Evolutionary conservation across 2,797 vertebrate genomes (phyloP).

Genomic region (Catostomus latipinnis): DNA sequence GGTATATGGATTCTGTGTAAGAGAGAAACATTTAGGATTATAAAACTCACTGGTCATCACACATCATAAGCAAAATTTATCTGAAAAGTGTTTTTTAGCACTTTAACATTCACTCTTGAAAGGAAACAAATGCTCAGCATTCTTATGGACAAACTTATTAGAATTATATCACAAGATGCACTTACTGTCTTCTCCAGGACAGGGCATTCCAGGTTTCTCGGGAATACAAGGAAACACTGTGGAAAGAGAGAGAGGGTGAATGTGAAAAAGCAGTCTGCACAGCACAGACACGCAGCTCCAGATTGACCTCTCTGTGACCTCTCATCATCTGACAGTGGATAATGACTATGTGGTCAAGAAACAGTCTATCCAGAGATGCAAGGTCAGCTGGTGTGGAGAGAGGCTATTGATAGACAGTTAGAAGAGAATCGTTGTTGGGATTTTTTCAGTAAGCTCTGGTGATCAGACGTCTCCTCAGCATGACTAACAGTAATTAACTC

Average conservation of each 20-base stretch:
- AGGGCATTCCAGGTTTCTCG: slow-evolving; percentile 97
- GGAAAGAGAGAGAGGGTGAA: slow-evolving; percentile 50
- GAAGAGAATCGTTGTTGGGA: no score
- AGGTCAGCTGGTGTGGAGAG: slow-evolving; percentile 23
- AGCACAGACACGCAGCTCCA: slow-evolving; percentile 3
- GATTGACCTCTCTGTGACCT: slow-evolving; percentile 33
- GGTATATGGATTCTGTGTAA: slow-evolving; percentile 93
- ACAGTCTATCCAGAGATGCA: slow-evolving; percentile 22
- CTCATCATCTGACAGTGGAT: slow-evolving; percentile 22
- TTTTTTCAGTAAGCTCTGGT: slow-evolving; percentile 28
- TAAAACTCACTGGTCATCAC: neutral
- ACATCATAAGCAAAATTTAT: neutral
- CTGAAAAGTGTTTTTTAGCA: neutral
- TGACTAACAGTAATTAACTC: slow-evolving; percentile 23
- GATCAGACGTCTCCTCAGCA: slow-evolving; percentile 28
- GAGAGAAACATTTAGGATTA: neutral
- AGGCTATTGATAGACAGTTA: slow-evolving; percentile 26
- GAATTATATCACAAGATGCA: slow-evolving; percentile 50
- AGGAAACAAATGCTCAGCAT: neutral
- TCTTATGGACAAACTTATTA: neutral
- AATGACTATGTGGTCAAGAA: slow-evolving; percentile 41
- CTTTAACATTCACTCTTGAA: neutral
- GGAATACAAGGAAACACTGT: slow-evolving; percentile 96
- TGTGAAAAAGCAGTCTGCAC: neutral
- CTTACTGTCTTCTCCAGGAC: slow-evolving; percentile 98